A percentile compares a stretch with the other conserved stretches of the same genome.
phyloP scores from a whole-genome alignment of 1,140 invertebrate species.

The Dinoponera quadriceps region DNA sequence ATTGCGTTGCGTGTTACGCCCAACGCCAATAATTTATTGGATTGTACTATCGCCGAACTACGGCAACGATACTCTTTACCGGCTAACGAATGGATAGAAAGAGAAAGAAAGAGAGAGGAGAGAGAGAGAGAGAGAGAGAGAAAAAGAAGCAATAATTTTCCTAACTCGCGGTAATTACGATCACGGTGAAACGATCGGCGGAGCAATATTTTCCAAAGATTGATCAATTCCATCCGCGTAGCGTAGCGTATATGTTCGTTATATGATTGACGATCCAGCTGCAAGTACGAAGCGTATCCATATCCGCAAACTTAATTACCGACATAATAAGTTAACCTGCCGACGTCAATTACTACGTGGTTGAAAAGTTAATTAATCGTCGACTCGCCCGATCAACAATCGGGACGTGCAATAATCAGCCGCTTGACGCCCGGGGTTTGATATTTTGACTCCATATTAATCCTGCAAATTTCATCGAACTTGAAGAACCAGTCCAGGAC shows the following conservation, averaged over 20 bases:
- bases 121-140: too few species aligned
- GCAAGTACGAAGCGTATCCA: background rate
- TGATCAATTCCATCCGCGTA: background rate
- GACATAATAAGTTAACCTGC: slow-evolving; percentile 4
- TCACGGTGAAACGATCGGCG: background rate
- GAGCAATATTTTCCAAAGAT: background rate
- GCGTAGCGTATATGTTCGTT: background rate
- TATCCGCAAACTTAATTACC: slow-evolving; percentile 30
- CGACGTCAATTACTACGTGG: background rate
- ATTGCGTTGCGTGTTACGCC: background rate
- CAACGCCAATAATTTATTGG: background rate
- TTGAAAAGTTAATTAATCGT: slow-evolving; percentile 21
- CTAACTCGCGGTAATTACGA: slow-evolving; percentile 7
- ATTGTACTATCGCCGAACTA: background rate
- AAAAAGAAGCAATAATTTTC: background rate
- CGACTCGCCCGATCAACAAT: background rate
- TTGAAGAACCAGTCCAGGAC: too few species aligned
- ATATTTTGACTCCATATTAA: background rate
- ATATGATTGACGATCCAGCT: background rate
- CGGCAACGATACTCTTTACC: background rate
- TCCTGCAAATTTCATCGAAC: too few species aligned
- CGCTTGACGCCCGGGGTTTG: background rate
- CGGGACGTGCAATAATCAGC: background rate
- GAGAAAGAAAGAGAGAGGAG: too few species aligned
- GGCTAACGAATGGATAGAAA: background rate